Evolutionary conservation across 2,888 invertebrate genomes (phyloP), one percentile per base, ranked within the genome.

Genomic region (Pyrochroa serraticornis): DNA sequence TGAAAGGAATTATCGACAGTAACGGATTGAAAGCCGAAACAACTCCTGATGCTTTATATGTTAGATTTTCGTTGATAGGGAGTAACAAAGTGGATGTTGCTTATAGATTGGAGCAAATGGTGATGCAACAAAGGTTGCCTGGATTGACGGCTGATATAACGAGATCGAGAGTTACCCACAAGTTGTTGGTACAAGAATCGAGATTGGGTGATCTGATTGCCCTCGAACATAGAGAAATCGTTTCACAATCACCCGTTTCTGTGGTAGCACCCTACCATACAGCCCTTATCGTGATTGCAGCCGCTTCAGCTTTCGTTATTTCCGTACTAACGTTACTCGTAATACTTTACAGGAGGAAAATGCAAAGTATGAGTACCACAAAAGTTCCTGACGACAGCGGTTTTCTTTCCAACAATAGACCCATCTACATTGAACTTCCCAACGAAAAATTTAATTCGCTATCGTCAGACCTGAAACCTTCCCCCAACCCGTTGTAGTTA

Each of bases 221-320:
- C 1, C 70, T 87, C 60, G 87, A 87, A 64, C 87, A 87, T 65
- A 79, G 88, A 43, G 89, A 89, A 71, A 86, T 89, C 54, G 83
- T 88, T 34, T 87, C 85, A 32, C 87, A 88, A 70, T 85, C 86
- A 9, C 86, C 86, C 3, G 86, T 86, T 7, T 86, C 86, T n/a
- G 82, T 86, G 30, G 82, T 87, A 22, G 85, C 86, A 6, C 87
- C 89, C 0, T 90, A 91, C 72, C 91, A 91, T 74, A 87, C 91
- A 7, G 90, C 90, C 37, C 82, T 91, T 12, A 87, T 92, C 67
- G 89, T 91, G 9, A 81, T 91, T 48, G 90, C 89, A 14, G 90
- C 90, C 0, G 88, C 88, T 6, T 91, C 91, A 3, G 90, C 91
- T 0, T 91, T 92, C 72, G 84, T 92, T 53, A 90, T 92, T 74